A percentile compares a stretch with the other conserved stretches of the same genome.
These are phyloP conservation scores for Bombus balteatus DNA, from an alignment of 1,140 invertebrate genomes.

Conservation along the genomic window DNA sequence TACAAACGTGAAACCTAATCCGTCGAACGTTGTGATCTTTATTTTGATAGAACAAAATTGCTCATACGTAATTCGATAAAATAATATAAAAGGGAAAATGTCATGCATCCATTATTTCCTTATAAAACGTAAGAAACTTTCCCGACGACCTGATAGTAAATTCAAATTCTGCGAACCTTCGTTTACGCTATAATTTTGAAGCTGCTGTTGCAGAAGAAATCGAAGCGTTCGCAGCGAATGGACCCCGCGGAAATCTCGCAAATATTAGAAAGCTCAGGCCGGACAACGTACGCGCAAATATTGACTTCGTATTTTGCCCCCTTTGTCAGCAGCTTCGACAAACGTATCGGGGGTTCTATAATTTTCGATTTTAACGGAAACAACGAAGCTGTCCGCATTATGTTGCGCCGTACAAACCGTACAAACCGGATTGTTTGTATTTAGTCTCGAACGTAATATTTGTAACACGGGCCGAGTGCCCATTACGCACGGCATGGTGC, in stretches of 20 bases:
- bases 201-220: fast-evolving
- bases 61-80: too few relatives aligned
- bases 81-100: too few relatives aligned
- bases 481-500: conserved; percentile 7
- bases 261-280: conserved; percentile 30
- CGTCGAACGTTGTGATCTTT: too few relatives aligned
- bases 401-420: conserved; percentile 9
- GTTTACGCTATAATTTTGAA: neutral
- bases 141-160: too few relatives aligned
- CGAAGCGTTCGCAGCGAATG: neutral
- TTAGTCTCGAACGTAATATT: conserved; percentile 66
- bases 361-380: conserved; percentile 60
- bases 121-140: too few relatives aligned
- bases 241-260: neutral
- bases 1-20: too few relatives aligned
- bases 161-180: too few relatives aligned
- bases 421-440: conserved; percentile 59
- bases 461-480: conserved; percentile 12
- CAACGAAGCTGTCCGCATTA: conserved; percentile 29
- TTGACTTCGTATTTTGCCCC: conserved; percentile 24
- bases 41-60: too few relatives aligned
- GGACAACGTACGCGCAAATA: conserved; percentile 25
- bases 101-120: too few relatives aligned
- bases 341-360: conserved; percentile 43
- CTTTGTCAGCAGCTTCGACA: conserved; percentile 52